A percentile compares a stretch with the other conserved stretches of the same genome.
phyloP scores from a whole-genome alignment of 2,113 vertebrate genomes.

The Campylorhamphus procurvoides region DNA sequence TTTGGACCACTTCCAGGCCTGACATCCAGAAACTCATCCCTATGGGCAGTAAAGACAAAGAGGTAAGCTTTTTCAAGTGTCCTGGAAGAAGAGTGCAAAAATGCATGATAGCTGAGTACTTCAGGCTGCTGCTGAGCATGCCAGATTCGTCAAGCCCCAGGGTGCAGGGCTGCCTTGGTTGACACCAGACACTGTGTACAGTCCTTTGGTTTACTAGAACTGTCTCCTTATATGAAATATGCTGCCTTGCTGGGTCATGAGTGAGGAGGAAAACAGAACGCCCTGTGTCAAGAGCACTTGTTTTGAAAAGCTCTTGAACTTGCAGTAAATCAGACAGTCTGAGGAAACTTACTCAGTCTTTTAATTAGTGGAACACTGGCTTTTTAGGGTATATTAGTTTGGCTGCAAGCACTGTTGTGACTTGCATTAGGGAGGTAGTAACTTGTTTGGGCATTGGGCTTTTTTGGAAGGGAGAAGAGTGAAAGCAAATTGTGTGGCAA shows the following conservation, averaged over 20 bases:
- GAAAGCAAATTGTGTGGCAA: neutral
- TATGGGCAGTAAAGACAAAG: slow-evolving; percentile 28
- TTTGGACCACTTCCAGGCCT: neutral
- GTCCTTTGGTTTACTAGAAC: neutral
- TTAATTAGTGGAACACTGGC: neutral
- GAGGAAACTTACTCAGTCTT: neutral
- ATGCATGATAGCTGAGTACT: neutral
- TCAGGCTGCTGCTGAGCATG: neutral
- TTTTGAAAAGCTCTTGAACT: slow-evolving; percentile 47
- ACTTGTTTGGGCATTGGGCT: neutral
- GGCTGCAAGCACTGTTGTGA: neutral
- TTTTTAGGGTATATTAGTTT: neutral
- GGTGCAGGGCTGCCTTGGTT: neutral
- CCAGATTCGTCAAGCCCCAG: neutral
- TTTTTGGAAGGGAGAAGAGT: neutral
- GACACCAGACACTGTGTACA: accelerated
- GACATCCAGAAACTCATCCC: neutral
- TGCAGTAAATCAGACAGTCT: slow-evolving; percentile 7
- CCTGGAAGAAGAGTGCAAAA: neutral
- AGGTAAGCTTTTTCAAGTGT: slow-evolving; percentile 43
- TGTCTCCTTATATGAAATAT: neutral
- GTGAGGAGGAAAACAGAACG: neutral
- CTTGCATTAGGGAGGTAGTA: neutral
- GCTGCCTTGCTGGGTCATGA: neutral
- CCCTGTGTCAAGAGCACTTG: slow-evolving; percentile 23